Conservation (phyloP, 1,140 invertebrate genomes). For the Onthophagus taurus region DNA sequence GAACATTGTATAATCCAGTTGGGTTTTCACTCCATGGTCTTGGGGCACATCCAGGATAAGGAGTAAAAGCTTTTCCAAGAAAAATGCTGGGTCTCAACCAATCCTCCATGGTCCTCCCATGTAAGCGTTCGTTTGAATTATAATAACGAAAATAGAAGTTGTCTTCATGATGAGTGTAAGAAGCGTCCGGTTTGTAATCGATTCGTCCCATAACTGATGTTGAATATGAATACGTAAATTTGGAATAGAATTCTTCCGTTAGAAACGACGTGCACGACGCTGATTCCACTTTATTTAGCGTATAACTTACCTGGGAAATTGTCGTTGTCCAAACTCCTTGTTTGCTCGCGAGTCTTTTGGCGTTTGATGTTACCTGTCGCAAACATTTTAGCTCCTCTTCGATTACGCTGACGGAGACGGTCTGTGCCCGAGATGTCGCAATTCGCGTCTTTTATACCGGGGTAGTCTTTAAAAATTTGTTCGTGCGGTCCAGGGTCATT, state of each 20-base stretch:
- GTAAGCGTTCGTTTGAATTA: constrained; percentile 43
- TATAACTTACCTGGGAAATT: constrained; percentile 11
- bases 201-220: constrained; percentile 44
- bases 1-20: constrained; percentile 27
- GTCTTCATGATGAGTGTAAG: constrained; percentile 38
- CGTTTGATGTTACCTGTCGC: constrained; percentile 10
- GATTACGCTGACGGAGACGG: no score
- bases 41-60: constrained; percentile 43
- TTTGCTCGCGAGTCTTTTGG: constrained; percentile 10
- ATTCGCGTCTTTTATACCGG: no score
- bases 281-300: background rate
- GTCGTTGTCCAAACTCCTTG: constrained; percentile 9
- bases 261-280: background rate
- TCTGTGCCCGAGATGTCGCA: no score
- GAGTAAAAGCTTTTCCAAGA: constrained; percentile 42
- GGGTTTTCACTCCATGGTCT: constrained; percentile 51
- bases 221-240: constrained; percentile 4
- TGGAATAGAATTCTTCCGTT: constrained; percentile 9
- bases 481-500: no score
- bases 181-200: constrained; percentile 42
- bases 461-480: no score
- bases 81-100: constrained; percentile 55
- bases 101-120: constrained; percentile 51
- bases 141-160: constrained; percentile 47
- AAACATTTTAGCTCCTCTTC: no score